Base-by-base conservation (phyloP, 2,888 invertebrate species). In the Meteorus colon region DNA sequence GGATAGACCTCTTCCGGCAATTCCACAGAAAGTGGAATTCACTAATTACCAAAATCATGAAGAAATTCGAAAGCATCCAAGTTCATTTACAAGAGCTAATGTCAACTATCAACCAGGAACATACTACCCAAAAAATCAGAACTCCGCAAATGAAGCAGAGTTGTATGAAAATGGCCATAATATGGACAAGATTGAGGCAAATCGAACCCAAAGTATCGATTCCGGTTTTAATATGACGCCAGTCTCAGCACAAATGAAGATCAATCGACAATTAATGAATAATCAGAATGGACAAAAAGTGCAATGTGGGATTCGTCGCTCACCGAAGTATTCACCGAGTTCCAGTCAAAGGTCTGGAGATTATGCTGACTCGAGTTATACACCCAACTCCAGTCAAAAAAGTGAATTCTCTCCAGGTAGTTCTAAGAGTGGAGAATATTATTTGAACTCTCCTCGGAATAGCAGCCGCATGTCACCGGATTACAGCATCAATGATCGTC, bases 401-500 rank as follows among this genome's bases (percentile, higher is more conserved):
- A 87, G 87, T 70, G 88, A 86, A 71, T 88, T 88, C 73, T 88
- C 88, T 4, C 88, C 88, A 1, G 82, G 85, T 0, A 88, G 88
- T 67, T 88, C 88, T 4, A 88, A 88, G 74, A 88, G 88, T 74
- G 88, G 88, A 4, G 88, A 88, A 55, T 88, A 88, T 55, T 88
- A 88, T 73, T 69, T 88, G 16, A 83, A 85, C 63, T 86, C 83
- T 2, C 84, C 87, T 0, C 76, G 86, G 5, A 80, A 80, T 72
- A 84, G 85, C 66, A 79, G 80, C 12, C 77, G 81, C 19, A 80
- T 81, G 0, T 86, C 86, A 0, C 86, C 86, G 0, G 82, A 80
- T 55, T 84, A 78, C 45, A 80, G 79, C 67, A 74, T 73, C 31
- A 76, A 72, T n/a, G 80, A 79, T 6, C 74, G 77, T 27, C 75